Base-by-base conservation (phyloP, 1,140 invertebrate species). In the Sycophaga agraensis region DNA sequence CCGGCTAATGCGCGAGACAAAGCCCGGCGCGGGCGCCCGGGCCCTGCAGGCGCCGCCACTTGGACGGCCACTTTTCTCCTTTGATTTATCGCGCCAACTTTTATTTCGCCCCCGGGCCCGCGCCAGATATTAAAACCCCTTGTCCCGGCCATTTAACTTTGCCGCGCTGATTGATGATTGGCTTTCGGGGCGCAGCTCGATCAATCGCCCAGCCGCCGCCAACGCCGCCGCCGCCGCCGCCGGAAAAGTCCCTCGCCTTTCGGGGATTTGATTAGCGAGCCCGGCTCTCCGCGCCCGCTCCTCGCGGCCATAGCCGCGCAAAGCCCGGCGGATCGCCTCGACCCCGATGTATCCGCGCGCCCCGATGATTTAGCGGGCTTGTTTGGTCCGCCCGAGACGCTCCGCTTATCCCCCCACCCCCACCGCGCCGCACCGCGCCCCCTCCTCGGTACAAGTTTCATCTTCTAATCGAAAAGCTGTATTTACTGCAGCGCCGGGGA, bases 71-170 rank as follows among this genome's bases (percentile, higher is more conserved):
- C 78, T 81, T 80, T 80, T 78, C 75, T 79, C 74, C 75, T 81
- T 80, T 81, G 79, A 81, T 81, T 81, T 81, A 81, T 81, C 67
- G 71, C 70, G 68, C 70, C 61, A 79, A 80, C 78, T 81, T 80
- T 80, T 79, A 78, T 79, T 76, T 76, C 69, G 68, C 71, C 48
- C 46, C 22, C 4, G 34, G 26, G 17, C 26, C 5, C 28, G 12
- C 16, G 4, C 51, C 22, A 79, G 75, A 81, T 79, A 81, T 80
- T 79, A 79, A 80, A 80, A 79, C 70, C 70, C 76, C 76, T 79
- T 79, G 77, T 77, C 76, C 74, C 73, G 70, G 63, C 68, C 75
- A 77, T 80, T 80, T 79, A 80, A 76, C 76, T 77, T 73, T 67
- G 56, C 60, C 63, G 53, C 58, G 49, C 70, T 79, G 78, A 80